Conservation (phyloP, 2,797 vertebrate species). For the Ambastaia sidthimunki region DNA sequence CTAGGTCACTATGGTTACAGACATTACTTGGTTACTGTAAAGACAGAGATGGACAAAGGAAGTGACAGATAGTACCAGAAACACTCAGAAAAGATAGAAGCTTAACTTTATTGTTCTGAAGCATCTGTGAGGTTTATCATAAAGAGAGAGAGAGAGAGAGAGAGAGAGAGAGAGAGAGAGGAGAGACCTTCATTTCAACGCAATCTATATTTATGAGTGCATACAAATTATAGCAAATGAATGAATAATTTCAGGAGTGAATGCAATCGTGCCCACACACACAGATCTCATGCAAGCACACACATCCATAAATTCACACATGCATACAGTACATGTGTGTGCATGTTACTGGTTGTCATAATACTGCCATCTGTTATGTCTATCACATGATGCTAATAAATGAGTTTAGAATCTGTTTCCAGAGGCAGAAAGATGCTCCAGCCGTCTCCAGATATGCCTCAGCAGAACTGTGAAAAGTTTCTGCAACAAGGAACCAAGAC, state of each 20-base stretch:
- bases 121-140: not conserved
- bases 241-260: slow-evolving; percentile 9
- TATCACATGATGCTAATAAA: slow-evolving; percentile 15
- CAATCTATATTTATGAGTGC: slow-evolving; percentile 41
- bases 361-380: slow-evolving; percentile 9
- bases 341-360: slow-evolving; percentile 13
- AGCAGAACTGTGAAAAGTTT: no score
- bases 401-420: slow-evolving; percentile 16
- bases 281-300: not conserved
- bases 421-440: not conserved
- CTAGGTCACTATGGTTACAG: no score
- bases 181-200: slow-evolving; percentile 22
- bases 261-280: not conserved
- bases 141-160: not conserved
- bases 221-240: slow-evolving; percentile 22
- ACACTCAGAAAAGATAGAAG: not conserved
- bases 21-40: not conserved
- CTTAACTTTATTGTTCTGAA: not conserved
- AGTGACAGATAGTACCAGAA: not conserved
- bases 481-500: no score
- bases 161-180: not conserved
- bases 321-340: not conserved
- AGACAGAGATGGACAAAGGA: slow-evolving; percentile 5
- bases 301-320: not conserved
- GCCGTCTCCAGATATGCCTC: not conserved